Base-by-base conservation (phyloP, 1,140 invertebrate species). In the Planococcus citri region DNA sequence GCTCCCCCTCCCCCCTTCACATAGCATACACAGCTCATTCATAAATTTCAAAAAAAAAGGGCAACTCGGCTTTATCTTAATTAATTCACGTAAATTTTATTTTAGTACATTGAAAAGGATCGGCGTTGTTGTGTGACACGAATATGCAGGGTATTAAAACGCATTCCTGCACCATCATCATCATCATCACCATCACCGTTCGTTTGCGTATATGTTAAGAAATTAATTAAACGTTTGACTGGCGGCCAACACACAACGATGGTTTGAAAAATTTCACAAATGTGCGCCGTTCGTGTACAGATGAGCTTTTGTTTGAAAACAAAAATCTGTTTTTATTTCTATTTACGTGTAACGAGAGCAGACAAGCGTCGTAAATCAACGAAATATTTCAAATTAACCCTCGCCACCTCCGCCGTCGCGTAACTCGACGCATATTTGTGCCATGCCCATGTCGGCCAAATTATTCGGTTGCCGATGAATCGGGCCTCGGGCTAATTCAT, bases 301-400 rank as follows among this genome's bases (percentile, higher is more conserved):
- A 14, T 37, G 33, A 6, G 41, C n/a, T 51, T 51, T 51, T 51
- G 41, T 51, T 51, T 51, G 41, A 51, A 51, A 51, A 51, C 41
- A 51, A 51, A 51, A 51, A 51, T 51, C 41, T 51, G 41, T 51
- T 51, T 51, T 51, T 51, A 51, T 51, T 51, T 51, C 41, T 14
- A n/a, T 14, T 12, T 33, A 33, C 29, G n/a, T 51, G 41, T 51
- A 51, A 51, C 41, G 41, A 51, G 41, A 51, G 3, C n/a, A 51
- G 41, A 51, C 41, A 51, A 51, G n/a, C 41, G 41, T 51, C 41
- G 41, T 51, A 51, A 51, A 51, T 51, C 41, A 51, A 51, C 6
- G 41, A 9, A 33, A 12, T 6, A 17, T 20, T 51, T n/a, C 6
- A 51, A 51, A 51, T 51, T 3, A n/a, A 14, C 6, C 41, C 2